A percentile compares a stretch with the other conserved stretches of the same genome.
These are phyloP conservation scores for Nerophis lumbriciformis DNA, from an alignment of 2,113 vertebrate genomes.

Conservation along the genomic window DNA sequence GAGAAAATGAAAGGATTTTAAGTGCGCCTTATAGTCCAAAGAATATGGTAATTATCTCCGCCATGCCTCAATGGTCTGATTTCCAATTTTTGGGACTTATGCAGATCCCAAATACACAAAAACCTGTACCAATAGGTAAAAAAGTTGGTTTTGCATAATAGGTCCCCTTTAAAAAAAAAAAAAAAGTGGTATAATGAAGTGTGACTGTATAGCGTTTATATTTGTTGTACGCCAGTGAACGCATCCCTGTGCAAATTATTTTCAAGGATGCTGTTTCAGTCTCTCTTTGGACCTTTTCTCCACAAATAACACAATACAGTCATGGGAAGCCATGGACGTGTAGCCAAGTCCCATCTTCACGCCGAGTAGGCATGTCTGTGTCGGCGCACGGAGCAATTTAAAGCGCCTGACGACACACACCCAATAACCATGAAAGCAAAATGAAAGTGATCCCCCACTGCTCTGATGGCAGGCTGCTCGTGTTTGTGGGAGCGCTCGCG, in stretches of 20 bases:
- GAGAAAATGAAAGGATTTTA: no score
- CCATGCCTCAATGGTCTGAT: no score
- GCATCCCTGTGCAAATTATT: constrained; percentile 2
- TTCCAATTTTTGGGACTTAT: no score
- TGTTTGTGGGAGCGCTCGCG: neutral
- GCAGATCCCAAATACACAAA: no score
- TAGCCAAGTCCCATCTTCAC: constrained; percentile 24
- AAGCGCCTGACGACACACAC: constrained; percentile 20
- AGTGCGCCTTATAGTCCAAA: no score
- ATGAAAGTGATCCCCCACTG: constrained; percentile 33
- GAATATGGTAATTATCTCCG: no score
- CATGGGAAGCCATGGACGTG: constrained; percentile 1
- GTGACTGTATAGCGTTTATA: neutral
- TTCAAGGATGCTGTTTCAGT: neutral
- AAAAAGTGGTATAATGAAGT: neutral
- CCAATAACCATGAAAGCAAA: constrained; percentile 25
- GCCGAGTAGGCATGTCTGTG: constrained; percentile 23
- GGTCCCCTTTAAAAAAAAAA: no score
- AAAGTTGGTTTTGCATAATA: no score
- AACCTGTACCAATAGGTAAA: no score
- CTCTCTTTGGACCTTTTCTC: no score
- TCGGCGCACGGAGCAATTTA: constrained; percentile 33
- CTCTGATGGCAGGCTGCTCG: constrained; percentile 6
- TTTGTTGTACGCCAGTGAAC: neutral
- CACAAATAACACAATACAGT: constrained; percentile 12